A percentile compares a stretch with the other conserved stretches of the same genome.
phyloP scores from a whole-genome alignment of 1,140 invertebrate species.

The Diplogasteroides magnus region DNA sequence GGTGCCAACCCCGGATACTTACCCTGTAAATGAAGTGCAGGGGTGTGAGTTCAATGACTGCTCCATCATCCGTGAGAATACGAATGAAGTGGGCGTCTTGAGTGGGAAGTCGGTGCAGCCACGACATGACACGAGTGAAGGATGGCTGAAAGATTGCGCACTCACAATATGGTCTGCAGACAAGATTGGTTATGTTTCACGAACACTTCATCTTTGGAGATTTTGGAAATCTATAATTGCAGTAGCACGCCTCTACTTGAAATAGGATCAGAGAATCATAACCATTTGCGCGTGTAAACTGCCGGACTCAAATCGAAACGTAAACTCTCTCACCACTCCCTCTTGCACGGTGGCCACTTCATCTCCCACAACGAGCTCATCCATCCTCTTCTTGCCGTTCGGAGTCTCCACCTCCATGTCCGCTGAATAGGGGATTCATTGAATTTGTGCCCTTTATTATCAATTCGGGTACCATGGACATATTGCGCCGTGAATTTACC shows the following conservation, averaged over 20 bases:
- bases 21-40: constrained; percentile 42
- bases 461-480: too few relatives aligned
- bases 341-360: constrained; percentile 30
- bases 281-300: too few relatives aligned
- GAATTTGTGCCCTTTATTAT: too few relatives aligned
- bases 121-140: constrained; percentile 30
- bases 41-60: constrained; percentile 31
- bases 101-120: constrained; percentile 38
- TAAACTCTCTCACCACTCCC: constrained; percentile 20
- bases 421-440: constrained; percentile 19
- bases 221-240: too few relatives aligned
- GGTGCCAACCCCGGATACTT: too few relatives aligned
- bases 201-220: too few relatives aligned
- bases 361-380: constrained; percentile 38
- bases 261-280: too few relatives aligned
- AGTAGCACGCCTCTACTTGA: too few relatives aligned
- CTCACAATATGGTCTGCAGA: too few relatives aligned
- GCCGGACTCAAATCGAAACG: background rate
- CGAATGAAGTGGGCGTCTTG: constrained; percentile 33
- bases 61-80: constrained; percentile 29
- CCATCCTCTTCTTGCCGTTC: constrained; percentile 30
- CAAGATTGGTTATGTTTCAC: too few relatives aligned
- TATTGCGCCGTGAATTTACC: too few relatives aligned
- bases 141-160: constrained; percentile 16
- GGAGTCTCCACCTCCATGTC: constrained; percentile 34